Percentiles rank a stretch among this genome's conserved stretches.
Conservation (phyloP, 2,113 vertebrate species). For the Pygoscelis antarcticus region DNA sequence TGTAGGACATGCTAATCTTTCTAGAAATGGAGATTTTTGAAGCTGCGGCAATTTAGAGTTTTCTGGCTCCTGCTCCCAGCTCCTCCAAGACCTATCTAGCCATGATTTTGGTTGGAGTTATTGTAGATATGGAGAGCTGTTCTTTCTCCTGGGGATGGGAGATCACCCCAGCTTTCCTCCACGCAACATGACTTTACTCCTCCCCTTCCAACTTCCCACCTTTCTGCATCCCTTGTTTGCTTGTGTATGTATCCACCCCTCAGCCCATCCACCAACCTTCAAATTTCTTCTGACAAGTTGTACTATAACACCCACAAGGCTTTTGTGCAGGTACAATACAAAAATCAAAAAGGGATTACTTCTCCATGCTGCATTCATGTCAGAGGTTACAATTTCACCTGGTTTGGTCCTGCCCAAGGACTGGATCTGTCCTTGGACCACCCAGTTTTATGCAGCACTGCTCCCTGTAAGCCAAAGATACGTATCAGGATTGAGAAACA, state of each 20-base stretch:
- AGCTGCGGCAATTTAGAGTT: not conserved
- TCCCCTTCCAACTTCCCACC: not conserved
- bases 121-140: not conserved
- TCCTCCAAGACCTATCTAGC: not conserved
- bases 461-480: not conserved
- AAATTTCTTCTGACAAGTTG: not conserved
- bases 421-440: not conserved
- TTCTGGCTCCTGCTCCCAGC: not conserved
- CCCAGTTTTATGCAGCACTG: accelerated
- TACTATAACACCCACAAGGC: not conserved
- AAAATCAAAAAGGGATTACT: not conserved
- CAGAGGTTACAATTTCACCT: not conserved
- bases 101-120: not conserved
- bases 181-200: accelerated
- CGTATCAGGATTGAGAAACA: accelerated
- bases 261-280: not conserved
- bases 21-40: not conserved
- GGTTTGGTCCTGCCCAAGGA: not conserved
- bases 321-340: too few species aligned
- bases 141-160: not conserved
- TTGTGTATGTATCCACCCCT: not conserved
- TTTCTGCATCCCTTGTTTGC: not conserved
- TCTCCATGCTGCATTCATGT: not conserved
- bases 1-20: not conserved
- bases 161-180: not conserved